These are phyloP conservation scores for Sminthurides aquaticus DNA, from an alignment of 2,888 invertebrate species.

Conservation along the genomic window DNA sequence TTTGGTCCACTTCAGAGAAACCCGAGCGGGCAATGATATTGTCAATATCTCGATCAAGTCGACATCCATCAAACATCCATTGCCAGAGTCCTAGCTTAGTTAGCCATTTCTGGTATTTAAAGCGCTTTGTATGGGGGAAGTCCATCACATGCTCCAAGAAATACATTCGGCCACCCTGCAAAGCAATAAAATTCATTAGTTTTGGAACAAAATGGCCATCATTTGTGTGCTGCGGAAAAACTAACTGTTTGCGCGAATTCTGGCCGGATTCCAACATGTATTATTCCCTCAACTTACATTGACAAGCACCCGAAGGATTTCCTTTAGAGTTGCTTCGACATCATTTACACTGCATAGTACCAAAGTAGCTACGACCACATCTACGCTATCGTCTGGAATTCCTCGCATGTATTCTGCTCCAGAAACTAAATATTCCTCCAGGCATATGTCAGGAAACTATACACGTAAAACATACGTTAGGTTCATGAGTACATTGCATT, in stretches of 20 bases:
- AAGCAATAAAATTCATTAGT: background rate
- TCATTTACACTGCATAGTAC: constrained; percentile 44
- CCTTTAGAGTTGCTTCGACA: constrained; percentile 38
- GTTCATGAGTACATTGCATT: too few species aligned
- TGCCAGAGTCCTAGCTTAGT: constrained; percentile 40
- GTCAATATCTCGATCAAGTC: constrained; percentile 39
- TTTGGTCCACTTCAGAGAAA: constrained; percentile 41
- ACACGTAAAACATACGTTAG: constrained; percentile 1
- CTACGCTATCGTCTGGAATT: constrained; percentile 43
- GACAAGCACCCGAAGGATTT: constrained; percentile 44
- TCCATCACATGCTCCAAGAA: constrained; percentile 44
- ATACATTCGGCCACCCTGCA: constrained; percentile 44
- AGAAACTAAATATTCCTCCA: constrained; percentile 37
- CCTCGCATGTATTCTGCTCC: constrained; percentile 42
- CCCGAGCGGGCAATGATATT: constrained; percentile 32
- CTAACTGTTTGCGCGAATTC: too few species aligned
- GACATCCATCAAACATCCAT: constrained; percentile 43
- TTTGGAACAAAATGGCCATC: background rate
- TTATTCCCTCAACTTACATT: constrained; percentile 41
- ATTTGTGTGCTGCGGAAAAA: too few species aligned
- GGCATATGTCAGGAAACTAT: constrained; percentile 36
- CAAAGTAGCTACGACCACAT: constrained; percentile 44
- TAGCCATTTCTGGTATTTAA: constrained; percentile 39
- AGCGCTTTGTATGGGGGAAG: constrained; percentile 28
- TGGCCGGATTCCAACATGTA: too few species aligned